Conservation (phyloP, 2,113 vertebrate species). For the Hypomesus transpacificus region DNA sequence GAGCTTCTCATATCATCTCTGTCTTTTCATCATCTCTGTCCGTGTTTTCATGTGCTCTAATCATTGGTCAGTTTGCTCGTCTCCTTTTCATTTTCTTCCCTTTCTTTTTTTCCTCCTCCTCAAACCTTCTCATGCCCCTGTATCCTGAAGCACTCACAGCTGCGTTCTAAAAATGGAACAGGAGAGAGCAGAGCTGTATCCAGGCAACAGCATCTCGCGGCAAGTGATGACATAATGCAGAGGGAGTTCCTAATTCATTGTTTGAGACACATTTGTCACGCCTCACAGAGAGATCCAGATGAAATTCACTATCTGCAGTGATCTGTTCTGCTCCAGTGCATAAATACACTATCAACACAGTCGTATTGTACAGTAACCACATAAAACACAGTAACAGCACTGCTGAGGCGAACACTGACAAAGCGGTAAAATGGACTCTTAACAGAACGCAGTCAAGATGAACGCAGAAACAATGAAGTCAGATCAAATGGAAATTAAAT, state of each 20-base stretch:
- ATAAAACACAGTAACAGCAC: neutral
- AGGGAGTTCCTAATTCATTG: slow-evolving; percentile 21
- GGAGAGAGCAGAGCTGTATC: slow-evolving; percentile 54
- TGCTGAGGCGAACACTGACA: neutral
- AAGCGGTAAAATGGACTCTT: too few species aligned
- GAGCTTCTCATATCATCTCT: slow-evolving; percentile 23
- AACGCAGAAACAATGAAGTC: too few species aligned
- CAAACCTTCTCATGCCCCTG: slow-evolving; percentile 22
- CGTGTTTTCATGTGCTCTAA: neutral
- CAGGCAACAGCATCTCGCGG: slow-evolving; percentile 66
- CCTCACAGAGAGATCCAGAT: neutral
- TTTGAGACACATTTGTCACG: slow-evolving; percentile 5
- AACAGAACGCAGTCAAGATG: too few species aligned
- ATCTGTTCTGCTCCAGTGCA: neutral
- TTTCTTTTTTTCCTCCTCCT: slow-evolving; percentile 16
- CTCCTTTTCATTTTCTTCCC: slow-evolving; percentile 1
- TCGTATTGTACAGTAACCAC: too few species aligned
- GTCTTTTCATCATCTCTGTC: slow-evolving; percentile 17
- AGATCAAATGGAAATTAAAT: too few species aligned
- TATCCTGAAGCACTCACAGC: slow-evolving; percentile 27
- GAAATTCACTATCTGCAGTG: neutral
- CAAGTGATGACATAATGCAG: slow-evolving; percentile 59
- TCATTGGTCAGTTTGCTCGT: neutral
- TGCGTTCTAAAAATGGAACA: slow-evolving; percentile 61
- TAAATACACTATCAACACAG: neutral